Conservation (phyloP, 1,140 invertebrate genomes). For the fruit fly (Drosophila melanogaster) region Release_6_plus_ISO1_MT NT_033779.5:4878501-4879000, state of each 20-base stretch:
- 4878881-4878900: slow-evolving; percentile 38
- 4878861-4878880: slow-evolving; percentile 6
- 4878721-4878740: slow-evolving; percentile 80
- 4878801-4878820: slow-evolving; percentile 82
- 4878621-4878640: slow-evolving; percentile 63
- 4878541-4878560: slow-evolving; percentile 73
- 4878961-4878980: slow-evolving; percentile 17
- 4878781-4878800: slow-evolving; percentile 51
- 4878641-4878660: slow-evolving; percentile 27
- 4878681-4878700: slow-evolving; percentile 65
- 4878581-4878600: slow-evolving; percentile 69
- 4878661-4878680: slow-evolving; percentile 57
- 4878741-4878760: slow-evolving; percentile 54
- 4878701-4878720: slow-evolving; percentile 72
- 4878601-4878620: slow-evolving; percentile 70
- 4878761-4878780: slow-evolving; percentile 25
- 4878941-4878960: slow-evolving; percentile 10
- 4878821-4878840: slow-evolving; percentile 45
- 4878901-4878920: slow-evolving; percentile 1
- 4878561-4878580: slow-evolving; percentile 66
- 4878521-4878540: slow-evolving; percentile 57
- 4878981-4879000: slow-evolving; percentile 42
- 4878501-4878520: slow-evolving; percentile 71
- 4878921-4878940: background rate
- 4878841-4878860: slow-evolving; percentile 18